phyloP scores from a whole-genome alignment of 2,113 vertebrate species.

The Atherinomorus stipes region DNA sequence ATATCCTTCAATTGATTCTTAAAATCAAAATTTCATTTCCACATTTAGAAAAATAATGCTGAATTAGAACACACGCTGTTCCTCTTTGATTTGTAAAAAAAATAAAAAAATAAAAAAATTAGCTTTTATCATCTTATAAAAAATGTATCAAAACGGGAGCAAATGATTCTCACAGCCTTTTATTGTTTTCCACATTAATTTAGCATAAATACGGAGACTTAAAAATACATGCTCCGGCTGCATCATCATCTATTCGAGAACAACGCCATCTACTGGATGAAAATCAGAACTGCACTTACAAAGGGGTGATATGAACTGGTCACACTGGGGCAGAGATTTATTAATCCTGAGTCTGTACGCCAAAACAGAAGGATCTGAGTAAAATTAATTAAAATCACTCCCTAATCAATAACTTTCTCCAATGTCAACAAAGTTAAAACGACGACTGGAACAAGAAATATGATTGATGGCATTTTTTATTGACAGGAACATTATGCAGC shows the following conservation, averaged over 20 bases:
- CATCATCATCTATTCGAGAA: conserved; percentile 65
- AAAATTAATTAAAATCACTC: background rate
- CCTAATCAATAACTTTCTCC: background rate
- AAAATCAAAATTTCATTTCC: no score
- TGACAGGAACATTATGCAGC: background rate
- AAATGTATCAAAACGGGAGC: background rate
- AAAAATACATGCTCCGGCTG: no score
- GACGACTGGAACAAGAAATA: no score
- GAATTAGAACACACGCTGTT: background rate
- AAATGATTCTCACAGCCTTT: background rate
- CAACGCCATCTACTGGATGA: conserved; percentile 73
- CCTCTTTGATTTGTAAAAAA: no score
- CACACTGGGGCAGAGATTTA: no score
- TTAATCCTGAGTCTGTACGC: background rate
- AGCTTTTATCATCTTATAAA: background rate
- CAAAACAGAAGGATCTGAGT: background rate
- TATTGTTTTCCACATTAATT: conserved; percentile 3
- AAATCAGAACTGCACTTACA: conserved; percentile 44
- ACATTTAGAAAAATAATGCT: background rate
- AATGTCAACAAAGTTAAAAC: no score
- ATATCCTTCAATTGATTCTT: no score
- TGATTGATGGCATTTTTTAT: background rate
- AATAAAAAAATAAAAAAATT: background rate
- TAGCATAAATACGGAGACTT: background rate
- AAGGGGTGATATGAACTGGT: background rate